Percentiles rank a stretch among this genome's conserved stretches.
Evolutionary conservation across 2,113 vertebrate genomes (phyloP).

Genomic region (Struthidea cinerea): DNA sequence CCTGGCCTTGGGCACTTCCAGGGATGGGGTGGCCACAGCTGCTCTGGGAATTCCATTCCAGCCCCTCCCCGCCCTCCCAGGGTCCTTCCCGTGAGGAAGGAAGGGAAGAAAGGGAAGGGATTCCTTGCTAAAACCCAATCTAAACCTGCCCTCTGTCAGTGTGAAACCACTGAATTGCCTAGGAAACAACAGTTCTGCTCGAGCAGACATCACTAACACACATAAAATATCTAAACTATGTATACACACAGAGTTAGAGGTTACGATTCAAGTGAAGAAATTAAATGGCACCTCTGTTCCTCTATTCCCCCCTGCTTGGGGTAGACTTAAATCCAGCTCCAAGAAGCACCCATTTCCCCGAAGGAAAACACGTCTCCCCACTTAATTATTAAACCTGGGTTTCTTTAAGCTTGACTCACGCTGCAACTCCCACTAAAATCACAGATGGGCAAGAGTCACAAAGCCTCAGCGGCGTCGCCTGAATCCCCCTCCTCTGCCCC

Average conservation of each 20-base stretch:
- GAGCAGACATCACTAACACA: not conserved
- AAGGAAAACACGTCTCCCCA: not conserved
- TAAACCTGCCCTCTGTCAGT: not conserved
- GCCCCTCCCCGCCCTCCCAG: not conserved
- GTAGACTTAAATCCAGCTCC: not conserved
- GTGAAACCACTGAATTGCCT: not conserved
- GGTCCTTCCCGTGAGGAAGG: not conserved
- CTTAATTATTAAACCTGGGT: not conserved
- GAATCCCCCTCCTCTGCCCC: not conserved
- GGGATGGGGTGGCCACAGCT: not conserved
- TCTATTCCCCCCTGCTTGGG: not conserved
- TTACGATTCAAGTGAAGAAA: not conserved
- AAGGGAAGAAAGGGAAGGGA: not conserved
- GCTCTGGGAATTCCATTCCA: not conserved
- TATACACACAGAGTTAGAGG: rapidly evolving
- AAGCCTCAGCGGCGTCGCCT: not conserved
- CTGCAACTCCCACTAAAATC: not conserved
- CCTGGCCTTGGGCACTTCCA: rapidly evolving
- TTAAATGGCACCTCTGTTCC: not conserved
- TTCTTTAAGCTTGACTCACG: not conserved
- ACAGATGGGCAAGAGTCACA: not conserved
- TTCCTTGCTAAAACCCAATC: not conserved
- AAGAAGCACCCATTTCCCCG: not conserved
- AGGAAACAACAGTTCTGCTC: not conserved
- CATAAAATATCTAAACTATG: not conserved